These are phyloP conservation scores for Athalia circularis DNA, from an alignment of 2,888 invertebrate species.

Conservation along the genomic window DNA sequence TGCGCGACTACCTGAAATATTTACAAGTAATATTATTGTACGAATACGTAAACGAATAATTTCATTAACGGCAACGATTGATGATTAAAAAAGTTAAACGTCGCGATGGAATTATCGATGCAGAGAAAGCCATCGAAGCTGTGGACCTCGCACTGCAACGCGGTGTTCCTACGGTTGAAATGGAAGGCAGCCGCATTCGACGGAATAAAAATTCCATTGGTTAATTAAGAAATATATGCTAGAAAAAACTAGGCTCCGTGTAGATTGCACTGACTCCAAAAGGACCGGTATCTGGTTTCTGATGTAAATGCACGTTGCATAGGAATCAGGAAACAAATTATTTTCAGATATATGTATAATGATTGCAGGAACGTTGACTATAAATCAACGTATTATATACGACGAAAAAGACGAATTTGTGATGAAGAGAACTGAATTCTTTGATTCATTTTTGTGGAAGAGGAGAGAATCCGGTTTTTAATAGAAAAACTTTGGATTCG, in stretches of 20 bases:
- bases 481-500: background rate
- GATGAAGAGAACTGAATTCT: no score
- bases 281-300: background rate
- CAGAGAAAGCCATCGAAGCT: slow-evolving; percentile 4
- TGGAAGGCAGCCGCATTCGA: slow-evolving; percentile 9
- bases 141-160: slow-evolving; percentile 13
- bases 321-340: no score
- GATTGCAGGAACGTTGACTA: no score
- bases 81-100: background rate
- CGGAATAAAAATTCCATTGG: background rate
- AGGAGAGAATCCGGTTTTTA: background rate
- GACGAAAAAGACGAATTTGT: no score
- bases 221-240: slow-evolving; percentile 1
- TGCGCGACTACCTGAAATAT: slow-evolving; percentile 37
- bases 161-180: background rate
- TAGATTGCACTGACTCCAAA: no score
- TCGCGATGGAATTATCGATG: background rate
- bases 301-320: background rate
- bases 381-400: no score
- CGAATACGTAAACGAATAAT: no score
- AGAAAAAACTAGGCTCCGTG: no score
- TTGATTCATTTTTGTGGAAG: background rate
- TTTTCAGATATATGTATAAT: no score
- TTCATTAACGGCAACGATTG: background rate
- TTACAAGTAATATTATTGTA: background rate